Base-by-base conservation (phyloP, 2,888 invertebrate species). In the Apodemia hepburni region DNA sequence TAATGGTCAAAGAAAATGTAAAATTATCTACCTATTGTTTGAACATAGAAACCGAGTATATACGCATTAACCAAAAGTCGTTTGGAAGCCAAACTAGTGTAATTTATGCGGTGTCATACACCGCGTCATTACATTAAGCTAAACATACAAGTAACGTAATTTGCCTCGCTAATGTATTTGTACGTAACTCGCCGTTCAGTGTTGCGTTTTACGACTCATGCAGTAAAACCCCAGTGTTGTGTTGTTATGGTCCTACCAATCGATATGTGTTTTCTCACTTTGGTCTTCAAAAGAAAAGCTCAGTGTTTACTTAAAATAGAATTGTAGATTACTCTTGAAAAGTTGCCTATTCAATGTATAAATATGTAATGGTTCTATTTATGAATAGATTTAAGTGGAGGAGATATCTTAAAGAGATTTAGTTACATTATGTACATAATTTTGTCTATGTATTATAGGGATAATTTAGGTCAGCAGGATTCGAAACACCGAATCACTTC, bases 51-150 rank as follows among this genome's bases (percentile, higher is more conserved):
- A 45, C n/a, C n/a, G 45, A 45, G 45, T 17, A 45, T 17, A 17
- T 17, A 17, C 45, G 45, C n/a, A 45, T 22, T 54, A 22, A 54
- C 27, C 51, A 54, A 54, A 54, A 54, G 51, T 54, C 18, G 51
- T 54, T 54, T 54, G 51, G 27, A 54, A 22, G 51, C 51, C 51
- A 54, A 27, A 54, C 51, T 54, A 54, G 27, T 54, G 27, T 22
- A 54, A 22, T 54, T 12, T 54, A 54, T 54, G 51, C 51, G 51
- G 15, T 54, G 51, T 54, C 7, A 22, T 27, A 54, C 15, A 54
- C 12, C 51, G 51, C 51, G 22, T 54, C 15, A 54, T 54, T 54
- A 54, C 22, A 54, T 54, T 54, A 54, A 54, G 51, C 22, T 22
- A 54, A 18, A 54, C 51, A 27, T 22, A 54, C 51, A 51, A 49